Evolutionary conservation across 2,888 invertebrate genomes (phyloP).

Genomic region (Listrodromus nycthemerus): DNA sequence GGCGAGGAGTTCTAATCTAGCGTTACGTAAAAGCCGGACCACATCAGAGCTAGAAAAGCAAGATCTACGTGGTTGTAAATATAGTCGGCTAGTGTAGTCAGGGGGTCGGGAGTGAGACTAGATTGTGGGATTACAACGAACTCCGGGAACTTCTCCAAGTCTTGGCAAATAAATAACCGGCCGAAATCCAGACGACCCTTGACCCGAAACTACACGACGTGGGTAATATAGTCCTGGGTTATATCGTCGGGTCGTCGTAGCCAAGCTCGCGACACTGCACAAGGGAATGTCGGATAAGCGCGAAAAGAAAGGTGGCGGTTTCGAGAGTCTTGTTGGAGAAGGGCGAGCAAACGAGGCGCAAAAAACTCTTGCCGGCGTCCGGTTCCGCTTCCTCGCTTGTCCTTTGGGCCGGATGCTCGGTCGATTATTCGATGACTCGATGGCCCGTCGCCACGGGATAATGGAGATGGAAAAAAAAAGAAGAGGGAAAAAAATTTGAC

Average conservation of each 20-base stretch:
- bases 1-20: not conserved
- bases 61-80: slow-evolving; percentile 18
- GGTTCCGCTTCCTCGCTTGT: slow-evolving; percentile 40
- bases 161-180: slow-evolving; percentile 65
- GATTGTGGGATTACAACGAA: slow-evolving; percentile 57
- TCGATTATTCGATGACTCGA: slow-evolving; percentile 64
- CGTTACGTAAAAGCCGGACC: slow-evolving; percentile 24
- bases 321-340: slow-evolving; percentile 50
- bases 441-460: slow-evolving; percentile 48
- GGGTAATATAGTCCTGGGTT: slow-evolving; percentile 23
- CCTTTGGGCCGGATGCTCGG: slow-evolving; percentile 52
- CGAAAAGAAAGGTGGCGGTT: slow-evolving; percentile 22
- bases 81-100: not conserved
- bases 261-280: slow-evolving; percentile 59
- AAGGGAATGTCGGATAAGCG: slow-evolving; percentile 39
- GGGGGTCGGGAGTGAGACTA: slow-evolving; percentile 39
- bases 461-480: slow-evolving; percentile 23
- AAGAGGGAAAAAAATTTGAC: not conserved
- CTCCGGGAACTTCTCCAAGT: slow-evolving; percentile 64
- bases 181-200: slow-evolving; percentile 65
- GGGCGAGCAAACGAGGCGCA: slow-evolving; percentile 58
- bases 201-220: slow-evolving; percentile 59
- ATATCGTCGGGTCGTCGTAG: slow-evolving; percentile 52
- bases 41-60: not conserved
- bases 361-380: slow-evolving; percentile 42